Evolutionary conservation across 2,888 invertebrate species (phyloP).

Genomic region (Chromoteleia sp.): DNA sequence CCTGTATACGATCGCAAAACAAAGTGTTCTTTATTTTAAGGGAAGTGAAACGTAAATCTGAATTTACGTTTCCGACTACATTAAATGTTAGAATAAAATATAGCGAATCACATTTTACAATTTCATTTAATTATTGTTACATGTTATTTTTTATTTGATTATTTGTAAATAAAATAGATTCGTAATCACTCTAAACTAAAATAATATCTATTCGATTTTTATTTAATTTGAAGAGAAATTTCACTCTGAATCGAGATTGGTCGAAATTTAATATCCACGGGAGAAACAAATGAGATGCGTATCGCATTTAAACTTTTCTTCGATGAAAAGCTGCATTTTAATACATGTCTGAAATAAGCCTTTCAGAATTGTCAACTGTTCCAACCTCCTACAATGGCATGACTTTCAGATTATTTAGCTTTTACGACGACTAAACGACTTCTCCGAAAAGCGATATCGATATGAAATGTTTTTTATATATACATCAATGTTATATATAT

Average conservation of each 20-base stretch:
- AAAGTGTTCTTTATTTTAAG: slow-evolving; percentile 39
- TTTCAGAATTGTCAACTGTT: slow-evolving; percentile 44
- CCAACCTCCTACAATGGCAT: slow-evolving; percentile 52
- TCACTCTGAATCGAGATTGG: no score
- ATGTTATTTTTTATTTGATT: slow-evolving; percentile 6
- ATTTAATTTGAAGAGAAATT: slow-evolving; percentile 5
- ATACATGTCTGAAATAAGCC: slow-evolving; percentile 64
- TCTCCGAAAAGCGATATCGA: slow-evolving; percentile 28
- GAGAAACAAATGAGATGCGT: slow-evolving; percentile 54
- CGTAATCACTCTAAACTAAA: background rate
- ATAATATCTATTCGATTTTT: background rate
- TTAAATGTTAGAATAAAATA: slow-evolving; percentile 64
- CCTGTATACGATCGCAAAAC: slow-evolving; percentile 38
- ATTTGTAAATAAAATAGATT: background rate
- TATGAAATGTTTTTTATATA: slow-evolving; percentile 35
- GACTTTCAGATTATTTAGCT: slow-evolving; percentile 60
- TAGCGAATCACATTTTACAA: slow-evolving; percentile 23
- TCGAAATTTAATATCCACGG: slow-evolving; percentile 20
- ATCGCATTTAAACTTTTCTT: slow-evolving; percentile 45
- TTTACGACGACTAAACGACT: slow-evolving; percentile 51
- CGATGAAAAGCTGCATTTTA: slow-evolving; percentile 33
- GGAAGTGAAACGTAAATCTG: slow-evolving; percentile 74
- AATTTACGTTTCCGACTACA: slow-evolving; percentile 74
- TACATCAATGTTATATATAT: no score
- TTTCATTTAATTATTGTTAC: slow-evolving; percentile 33